Evolutionary conservation across 1,140 invertebrate genomes (phyloP), one percentile per base, ranked within the genome.

Genomic region (Teleogryllus occipitalis): DNA sequence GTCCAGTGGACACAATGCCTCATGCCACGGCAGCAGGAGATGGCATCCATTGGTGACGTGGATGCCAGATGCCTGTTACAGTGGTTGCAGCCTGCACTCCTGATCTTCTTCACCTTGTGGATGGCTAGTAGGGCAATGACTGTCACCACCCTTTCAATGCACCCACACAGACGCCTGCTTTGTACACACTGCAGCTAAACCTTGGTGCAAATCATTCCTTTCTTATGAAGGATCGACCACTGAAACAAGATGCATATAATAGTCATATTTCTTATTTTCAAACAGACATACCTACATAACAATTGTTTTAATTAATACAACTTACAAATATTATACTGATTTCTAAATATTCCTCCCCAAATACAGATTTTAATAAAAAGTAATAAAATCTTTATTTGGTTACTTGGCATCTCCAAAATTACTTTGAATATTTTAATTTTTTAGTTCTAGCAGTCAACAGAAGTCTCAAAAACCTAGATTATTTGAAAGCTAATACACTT

Each of bases 191-290:
- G 54, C 18, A 65, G 75, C 79, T 77, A 80, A 15, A 65, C 10
- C 18, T 39, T 39, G 47, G 27, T 47, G 47, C 8, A 21, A 77
- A 74, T 80, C 79, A 80, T 76, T 80, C 79, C 65, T 80, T 80
- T 46, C 79, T 47, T 72, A 80, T 74, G 48, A 80, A 80, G 18
- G 79, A 80, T 14, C 79, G 75, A n/a, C 79, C 79, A 77, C 79
- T 80, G 79, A 48, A 80, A 77, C n/a, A 80, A 72, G 49, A 39
- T 39, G 27, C 27, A 39, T 39, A 39, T 2, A 39, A 39, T 39
- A 39, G 27, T 39, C 27, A 39, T 39, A 39, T 39, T 39, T 39
- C 27, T 39, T 39, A 1, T 39, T 39, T 39, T 39, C 27, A 39
- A 39, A 39, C 27, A 39, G 27, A 2, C 27, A 1, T 5, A 2